phyloP scores from a whole-genome alignment of 2,797 vertebrate species.

The Platalea minor region DNA sequence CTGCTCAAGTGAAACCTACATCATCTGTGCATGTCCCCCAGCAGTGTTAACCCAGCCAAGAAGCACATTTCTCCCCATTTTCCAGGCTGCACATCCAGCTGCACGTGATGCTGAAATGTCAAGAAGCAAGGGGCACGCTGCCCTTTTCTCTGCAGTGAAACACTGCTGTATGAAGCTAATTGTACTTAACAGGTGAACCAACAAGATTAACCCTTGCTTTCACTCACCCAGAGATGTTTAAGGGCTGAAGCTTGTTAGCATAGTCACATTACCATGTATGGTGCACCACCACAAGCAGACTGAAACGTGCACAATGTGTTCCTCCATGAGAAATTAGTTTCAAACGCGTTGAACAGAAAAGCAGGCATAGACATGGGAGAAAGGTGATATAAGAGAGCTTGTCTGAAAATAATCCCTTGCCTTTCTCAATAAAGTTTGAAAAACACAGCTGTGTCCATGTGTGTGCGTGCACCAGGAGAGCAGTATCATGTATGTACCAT shows the following conservation, averaged over 20 bases:
- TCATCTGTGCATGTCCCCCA: accelerated
- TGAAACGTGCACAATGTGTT: not conserved
- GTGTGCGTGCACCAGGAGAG: not conserved
- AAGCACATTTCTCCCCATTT: not conserved
- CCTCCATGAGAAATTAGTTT: not conserved
- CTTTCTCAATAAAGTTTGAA: not conserved
- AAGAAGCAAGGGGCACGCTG: not conserved
- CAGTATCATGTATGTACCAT: accelerated
- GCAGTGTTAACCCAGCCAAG: not conserved
- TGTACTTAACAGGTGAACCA: not conserved
- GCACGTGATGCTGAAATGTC: not conserved
- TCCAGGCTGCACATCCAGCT: not conserved
- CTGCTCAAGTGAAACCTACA: not conserved
- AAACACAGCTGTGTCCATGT: accelerated
- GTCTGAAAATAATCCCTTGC: not conserved
- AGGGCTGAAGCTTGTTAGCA: not conserved
- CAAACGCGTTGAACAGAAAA: not conserved
- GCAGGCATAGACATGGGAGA: not conserved
- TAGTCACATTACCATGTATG: not conserved
- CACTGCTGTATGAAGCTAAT: not conserved
- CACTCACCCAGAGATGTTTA: not conserved
- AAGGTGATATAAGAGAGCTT: not conserved
- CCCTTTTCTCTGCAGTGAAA: constrained; percentile 27
- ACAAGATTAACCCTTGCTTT: not conserved
- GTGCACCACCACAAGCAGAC: not conserved